Evolutionary conservation across 2,888 invertebrate species (phyloP), one percentile per base, ranked within the genome.

Genomic region (Microctonus brassicae): DNA sequence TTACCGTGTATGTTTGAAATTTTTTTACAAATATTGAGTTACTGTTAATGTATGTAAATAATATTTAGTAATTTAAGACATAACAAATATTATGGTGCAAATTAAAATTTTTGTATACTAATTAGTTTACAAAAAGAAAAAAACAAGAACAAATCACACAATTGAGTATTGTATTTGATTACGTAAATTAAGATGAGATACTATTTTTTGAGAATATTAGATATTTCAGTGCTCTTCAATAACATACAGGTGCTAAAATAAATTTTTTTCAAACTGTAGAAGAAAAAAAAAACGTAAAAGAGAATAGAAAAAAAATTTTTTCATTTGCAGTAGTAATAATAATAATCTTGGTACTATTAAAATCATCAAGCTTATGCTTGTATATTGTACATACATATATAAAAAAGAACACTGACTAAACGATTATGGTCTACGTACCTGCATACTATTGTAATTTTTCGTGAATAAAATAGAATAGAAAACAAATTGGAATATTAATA

Each of bases 361-460:
- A 17, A 29, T 42, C 24, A 63, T 63, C 47, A 61, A 36, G 22
- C 26, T 7, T 47, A 9, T 26, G 63, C 22, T 63, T 63, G 63
- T 11, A 29, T 47, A 17, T 26, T 47, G 17, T 63, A 26, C 9
- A 47, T 58, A 33, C 17, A 58, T 33, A 58, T 58, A 33, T n/a
- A 2, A 29, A 33, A 17, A 63, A 11, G n/a, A 39, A 63, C 20
- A 33, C 13, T 53, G 47, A 20, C 20, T 58, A 67, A 36, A 62
- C 29, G 26, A 60, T 6, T 11, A 55, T 61, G 66, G 55, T 66
- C 57, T 55, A 55, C 39, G 66, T 66, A 66, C 61, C 69, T 69
- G 69, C 53, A 42, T 52, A 64, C 47, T 3, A 64, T 52, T 52
- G 17, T 52, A 42, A 60, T 33, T 34, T 62, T 64, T 64, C 20